Evolutionary conservation across 2,113 vertebrate genomes (phyloP).

Genomic region (Pluvianellus socialis): DNA sequence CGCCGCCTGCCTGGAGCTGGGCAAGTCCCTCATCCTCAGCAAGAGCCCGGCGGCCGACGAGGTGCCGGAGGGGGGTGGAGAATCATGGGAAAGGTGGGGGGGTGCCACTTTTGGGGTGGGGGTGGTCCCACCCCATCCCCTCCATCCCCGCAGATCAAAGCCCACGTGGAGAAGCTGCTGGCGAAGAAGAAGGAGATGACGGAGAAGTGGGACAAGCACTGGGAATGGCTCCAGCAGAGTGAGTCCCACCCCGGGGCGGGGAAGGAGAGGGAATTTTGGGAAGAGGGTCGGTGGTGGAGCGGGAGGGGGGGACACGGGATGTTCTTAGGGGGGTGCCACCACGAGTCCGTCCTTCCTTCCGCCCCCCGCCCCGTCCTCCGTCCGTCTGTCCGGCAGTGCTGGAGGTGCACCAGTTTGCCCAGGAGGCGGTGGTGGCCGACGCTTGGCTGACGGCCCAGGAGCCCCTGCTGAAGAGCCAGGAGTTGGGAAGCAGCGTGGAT

Average conservation of each 20-base stretch:
- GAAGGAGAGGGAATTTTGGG: neutral
- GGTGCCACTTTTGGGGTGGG: rapidly evolving
- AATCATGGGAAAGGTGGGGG: rapidly evolving
- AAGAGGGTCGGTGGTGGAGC: neutral
- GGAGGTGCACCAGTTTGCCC: slow-evolving; percentile 95
- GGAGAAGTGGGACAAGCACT: slow-evolving; percentile 93
- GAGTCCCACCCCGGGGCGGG: slow-evolving; percentile 31
- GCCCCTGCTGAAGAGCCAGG: slow-evolving; percentile 86
- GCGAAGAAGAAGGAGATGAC: slow-evolving; percentile 86
- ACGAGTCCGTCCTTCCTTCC: neutral
- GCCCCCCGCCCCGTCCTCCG: neutral
- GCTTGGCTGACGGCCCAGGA: slow-evolving; percentile 94
- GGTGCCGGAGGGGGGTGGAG: slow-evolving; percentile 31
- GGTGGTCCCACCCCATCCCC: neutral
- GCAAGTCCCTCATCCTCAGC: slow-evolving; percentile 85
- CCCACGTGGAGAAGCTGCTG: slow-evolving; percentile 87
- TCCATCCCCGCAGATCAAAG: slow-evolving; percentile 78
- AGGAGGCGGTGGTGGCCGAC: slow-evolving; percentile 93
- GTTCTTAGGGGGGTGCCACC: neutral
- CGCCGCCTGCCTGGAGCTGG: slow-evolving; percentile 88
- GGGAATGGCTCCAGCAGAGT: slow-evolving; percentile 94
- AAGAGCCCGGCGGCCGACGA: slow-evolving; percentile 87
- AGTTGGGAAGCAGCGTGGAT: slow-evolving; percentile 90
- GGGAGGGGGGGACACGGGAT: too few relatives aligned
- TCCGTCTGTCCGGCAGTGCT: slow-evolving; percentile 76